A percentile compares a stretch with the other conserved stretches of the same genome.
Conservation (phyloP, 1,140 invertebrate genomes). For the Platyscapa corneri region DNA sequence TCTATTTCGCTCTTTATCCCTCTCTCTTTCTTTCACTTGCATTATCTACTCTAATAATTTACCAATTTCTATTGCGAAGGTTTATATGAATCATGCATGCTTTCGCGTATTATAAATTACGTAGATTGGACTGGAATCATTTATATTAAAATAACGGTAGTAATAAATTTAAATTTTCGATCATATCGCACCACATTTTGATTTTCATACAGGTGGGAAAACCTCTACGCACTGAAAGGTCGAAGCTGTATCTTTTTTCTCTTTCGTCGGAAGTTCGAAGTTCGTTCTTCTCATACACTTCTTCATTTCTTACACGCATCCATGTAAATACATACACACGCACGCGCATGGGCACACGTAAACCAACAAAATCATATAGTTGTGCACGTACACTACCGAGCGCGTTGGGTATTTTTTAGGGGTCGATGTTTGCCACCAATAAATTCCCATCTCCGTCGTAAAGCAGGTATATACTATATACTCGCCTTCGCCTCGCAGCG, state of each 20-base stretch:
- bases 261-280: conserved; percentile 14
- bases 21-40: neutral
- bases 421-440: conserved; percentile 62
- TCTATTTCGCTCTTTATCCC: neutral
- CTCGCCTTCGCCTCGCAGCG: conserved; percentile 58
- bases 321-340: neutral
- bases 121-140: conserved; percentile 38
- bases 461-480: conserved; percentile 43
- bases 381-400: neutral
- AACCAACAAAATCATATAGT: too few species aligned
- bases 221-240: conserved; percentile 13
- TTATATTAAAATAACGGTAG: conserved; percentile 43
- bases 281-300: neutral
- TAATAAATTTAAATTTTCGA: conserved; percentile 53
- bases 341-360: too few species aligned
- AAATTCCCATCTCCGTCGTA: conserved; percentile 67
- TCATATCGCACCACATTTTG: conserved; percentile 9
- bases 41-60: conserved; percentile 51
- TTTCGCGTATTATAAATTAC: conserved; percentile 50
- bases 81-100: neutral
- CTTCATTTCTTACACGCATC: conserved; percentile 30
- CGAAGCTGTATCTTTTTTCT: conserved; percentile 36
- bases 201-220: neutral
- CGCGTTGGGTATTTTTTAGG: conserved; percentile 53
- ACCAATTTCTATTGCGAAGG: conserved; percentile 43